These are phyloP conservation scores for Garrulus glandarius DNA, from an alignment of 2,797 vertebrate species.

Conservation along the genomic window DNA sequence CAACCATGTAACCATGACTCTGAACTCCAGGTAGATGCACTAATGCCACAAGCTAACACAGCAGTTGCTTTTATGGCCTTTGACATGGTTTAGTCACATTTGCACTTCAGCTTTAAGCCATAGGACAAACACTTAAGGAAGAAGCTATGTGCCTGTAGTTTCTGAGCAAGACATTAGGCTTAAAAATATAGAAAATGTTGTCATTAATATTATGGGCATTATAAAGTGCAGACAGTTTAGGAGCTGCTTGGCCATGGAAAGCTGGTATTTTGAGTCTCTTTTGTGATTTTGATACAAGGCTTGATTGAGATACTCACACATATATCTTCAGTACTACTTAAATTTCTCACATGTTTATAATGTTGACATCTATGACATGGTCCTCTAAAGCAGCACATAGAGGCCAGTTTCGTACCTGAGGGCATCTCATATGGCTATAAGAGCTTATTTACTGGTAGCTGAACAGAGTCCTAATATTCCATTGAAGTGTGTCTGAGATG, in stretches of 20 bases:
- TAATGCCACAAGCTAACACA: background rate
- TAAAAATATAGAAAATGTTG: background rate
- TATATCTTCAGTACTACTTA: background rate
- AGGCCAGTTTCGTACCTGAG: background rate
- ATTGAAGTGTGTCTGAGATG: background rate
- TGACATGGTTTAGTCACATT: background rate
- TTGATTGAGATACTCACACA: background rate
- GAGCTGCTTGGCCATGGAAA: background rate
- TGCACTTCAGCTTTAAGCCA: background rate
- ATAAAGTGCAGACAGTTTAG: background rate
- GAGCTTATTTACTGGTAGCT: background rate
- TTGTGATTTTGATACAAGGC: background rate
- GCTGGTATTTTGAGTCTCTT: background rate
- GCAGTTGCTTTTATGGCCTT: background rate
- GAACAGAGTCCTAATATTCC: background rate
- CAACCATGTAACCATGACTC: background rate
- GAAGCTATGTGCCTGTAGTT: background rate
- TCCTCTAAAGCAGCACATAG: background rate
- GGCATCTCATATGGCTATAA: background rate
- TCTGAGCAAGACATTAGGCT: background rate
- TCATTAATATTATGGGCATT: background rate
- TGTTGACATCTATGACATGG: background rate
- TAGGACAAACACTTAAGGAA: background rate
- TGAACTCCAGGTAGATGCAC: background rate
- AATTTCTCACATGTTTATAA: background rate